Evolutionary conservation across 1,140 invertebrate genomes (phyloP), one percentile per base, ranked within the genome.

Genomic region (Drosophila grimshawi): DNA sequence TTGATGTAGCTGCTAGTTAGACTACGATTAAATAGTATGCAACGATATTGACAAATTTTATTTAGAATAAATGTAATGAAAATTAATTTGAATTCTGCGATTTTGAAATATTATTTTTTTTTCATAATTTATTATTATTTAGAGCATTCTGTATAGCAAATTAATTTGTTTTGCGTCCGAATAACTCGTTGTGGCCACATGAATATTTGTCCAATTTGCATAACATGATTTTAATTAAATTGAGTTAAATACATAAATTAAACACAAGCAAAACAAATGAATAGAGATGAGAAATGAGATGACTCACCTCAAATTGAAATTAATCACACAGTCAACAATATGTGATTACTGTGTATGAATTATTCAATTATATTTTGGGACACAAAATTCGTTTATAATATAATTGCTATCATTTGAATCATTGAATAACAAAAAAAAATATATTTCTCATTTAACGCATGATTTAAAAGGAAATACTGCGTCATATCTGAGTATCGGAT

Each of bases 181-280:
- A 32, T 32, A n/a, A 56, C 49, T 32, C 37, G 41, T 41, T 56
- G 5, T 7, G 60, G 45, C 27, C 27, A 56, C 62, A 67, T 37
- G 5, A 49, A 56, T 63, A 56, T 53, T 62, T 29, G 7, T 33
- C 30, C 49, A 65, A 46, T 57, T 39, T 30, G n/a, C 76, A 62
- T 53, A 65, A 33, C 43, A 19, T 27, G 43, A 67, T 77, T 77
- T 55, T 10, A 63, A 55, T 73, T 77, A 37, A 67, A 81, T 67
- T 57, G 4, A 59, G 61, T 68, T 56, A 49, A 41, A 68, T 48
- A 55, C 68, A 53, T 39, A 52, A 49, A 81, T 64, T 68, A 55
- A 46, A 62, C 6, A 43, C 10, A n/a, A 8, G 5, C 10, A 43
- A 43, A 33, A 33, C 33, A 33, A 4, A 33, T 33, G 5, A 4